Evolutionary conservation across 2,797 vertebrate genomes (phyloP).

Genomic region (Enteromius thamalakanensis): DNA sequence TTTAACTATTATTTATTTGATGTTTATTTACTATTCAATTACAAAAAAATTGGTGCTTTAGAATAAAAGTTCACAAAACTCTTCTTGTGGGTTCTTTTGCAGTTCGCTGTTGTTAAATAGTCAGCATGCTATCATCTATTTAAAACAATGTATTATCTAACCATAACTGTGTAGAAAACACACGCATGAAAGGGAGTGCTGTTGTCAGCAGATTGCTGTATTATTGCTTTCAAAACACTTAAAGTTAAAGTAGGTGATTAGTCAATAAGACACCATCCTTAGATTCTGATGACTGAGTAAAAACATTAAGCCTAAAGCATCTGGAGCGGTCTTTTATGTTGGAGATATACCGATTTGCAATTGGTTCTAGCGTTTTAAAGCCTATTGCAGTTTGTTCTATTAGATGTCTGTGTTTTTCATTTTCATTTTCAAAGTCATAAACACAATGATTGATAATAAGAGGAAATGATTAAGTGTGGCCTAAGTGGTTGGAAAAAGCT

Average conservation of each 20-base stretch:
- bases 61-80: background rate
- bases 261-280: background rate
- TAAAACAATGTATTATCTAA: background rate
- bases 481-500: slow-evolving; percentile 3
- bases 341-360: background rate
- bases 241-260: background rate
- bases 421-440: slow-evolving; percentile 53
- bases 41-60: background rate
- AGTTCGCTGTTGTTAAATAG: background rate
- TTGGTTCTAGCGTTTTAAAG: background rate
- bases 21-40: background rate
- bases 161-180: background rate
- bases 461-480: slow-evolving; percentile 1
- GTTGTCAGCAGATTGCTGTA: background rate
- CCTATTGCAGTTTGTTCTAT: background rate
- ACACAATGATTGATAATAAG: slow-evolving; percentile 5
- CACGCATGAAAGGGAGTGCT: background rate
- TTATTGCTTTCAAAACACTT: slow-evolving; percentile 17
- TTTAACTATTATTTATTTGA: background rate
- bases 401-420: background rate
- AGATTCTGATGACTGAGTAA: background rate
- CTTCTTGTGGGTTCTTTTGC: background rate
- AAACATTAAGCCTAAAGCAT: background rate
- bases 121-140: background rate
- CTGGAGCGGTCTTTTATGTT: background rate